Base-by-base conservation (phyloP, 2,888 invertebrate genomes). In the Nomada fucata region DNA sequence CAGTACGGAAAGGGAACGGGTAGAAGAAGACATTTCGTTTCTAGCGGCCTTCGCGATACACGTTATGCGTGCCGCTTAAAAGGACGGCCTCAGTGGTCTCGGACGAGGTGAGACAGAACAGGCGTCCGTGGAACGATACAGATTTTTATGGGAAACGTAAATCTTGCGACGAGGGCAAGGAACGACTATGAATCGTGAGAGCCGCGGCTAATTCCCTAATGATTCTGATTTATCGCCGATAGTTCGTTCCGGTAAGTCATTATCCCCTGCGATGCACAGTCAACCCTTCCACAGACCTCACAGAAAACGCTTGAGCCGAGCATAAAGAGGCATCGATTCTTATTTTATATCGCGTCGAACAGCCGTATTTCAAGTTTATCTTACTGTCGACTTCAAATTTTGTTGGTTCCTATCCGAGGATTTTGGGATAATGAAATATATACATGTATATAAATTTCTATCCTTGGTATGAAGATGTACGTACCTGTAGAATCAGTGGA, bases 151-250 rank as follows among this genome's bases (percentile, higher is more conserved):
- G 64, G 10, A 7, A 36, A 47, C 69, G 83, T 87, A 87, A 87
- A 87, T 87, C 87, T 87, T 47, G 64, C 20, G 76, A 76, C 71
- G 86, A 64, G 64, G 74, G 23, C 70, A 84, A 81, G 86, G 79
- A 86, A 82, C 77, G 84, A 79, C 76, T 69, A 71, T 67, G 70
- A 87, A 81, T 81, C 80, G 76, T 85, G 88, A 87, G 81, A 85
- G 87, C 77, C 84, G 87, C 85, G 85, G 85, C 89, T 87, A 87
- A 90, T 90, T 87, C 79, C 77, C 85, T 90, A 90, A 90, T 89
- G 90, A 90, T 89, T 84, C 89, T 90, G 90, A 90, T 90, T 90
- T 90, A 90, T 86, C 68, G 76, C 55, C 79, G 68, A 61, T 69
- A 69, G 83, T 72, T 78, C 77, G 86, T 86, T 87, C 85, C 84